Base-by-base conservation (phyloP, 2,797 vertebrate species). In the Xenopus petersii region DNA sequence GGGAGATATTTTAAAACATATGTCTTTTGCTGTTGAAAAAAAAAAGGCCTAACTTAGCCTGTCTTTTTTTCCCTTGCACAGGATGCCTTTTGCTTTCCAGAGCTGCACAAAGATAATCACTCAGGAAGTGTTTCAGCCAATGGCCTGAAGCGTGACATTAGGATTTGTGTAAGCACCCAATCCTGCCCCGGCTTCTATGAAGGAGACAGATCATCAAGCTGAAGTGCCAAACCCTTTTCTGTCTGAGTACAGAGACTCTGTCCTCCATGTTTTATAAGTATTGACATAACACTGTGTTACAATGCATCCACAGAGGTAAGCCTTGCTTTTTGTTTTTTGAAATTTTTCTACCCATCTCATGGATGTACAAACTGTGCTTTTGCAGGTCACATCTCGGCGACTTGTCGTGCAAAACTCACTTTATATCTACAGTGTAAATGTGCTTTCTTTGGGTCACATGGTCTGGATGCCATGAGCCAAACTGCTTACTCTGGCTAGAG, bases 241-340 rank as follows among this genome's bases (percentile, higher is more conserved):
- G 94, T 93, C 93, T 97, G 94, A 97, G 93, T 92, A 94, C 95
- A 96, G 94, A 96, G 95, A 95, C 89, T 87, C 95, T 98, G 95
- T 97, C 96, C 96, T 98, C 96, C 97, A 98, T 98, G 97, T 99
- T 99, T 98, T 98, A 95, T 98, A 98, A 98, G 97, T 98, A 97
- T 97, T 99, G 96, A 99, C 96, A 98, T 98, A 97, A 98, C 95
- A 98, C 93, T 96, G 94, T 98, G 98, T 97, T 98, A 96, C 96
- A 97, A 99, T 99, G 97, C 97, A 99, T 98, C 97, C 96, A 96
- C 97, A 98, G 95, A 98, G 97, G 97, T 99, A 99, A 99, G 97
- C 94, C 93, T 94, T 93, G 92, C 93, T 96, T 95, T 92, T 89
- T 89, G 92, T 92, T 94, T 89, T 87, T 86, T 81, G 12, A 7